phyloP scores from a whole-genome alignment of 35 echinoderm and acorn worm species.

The Hemicentrotus pulcherrimus region DNA sequence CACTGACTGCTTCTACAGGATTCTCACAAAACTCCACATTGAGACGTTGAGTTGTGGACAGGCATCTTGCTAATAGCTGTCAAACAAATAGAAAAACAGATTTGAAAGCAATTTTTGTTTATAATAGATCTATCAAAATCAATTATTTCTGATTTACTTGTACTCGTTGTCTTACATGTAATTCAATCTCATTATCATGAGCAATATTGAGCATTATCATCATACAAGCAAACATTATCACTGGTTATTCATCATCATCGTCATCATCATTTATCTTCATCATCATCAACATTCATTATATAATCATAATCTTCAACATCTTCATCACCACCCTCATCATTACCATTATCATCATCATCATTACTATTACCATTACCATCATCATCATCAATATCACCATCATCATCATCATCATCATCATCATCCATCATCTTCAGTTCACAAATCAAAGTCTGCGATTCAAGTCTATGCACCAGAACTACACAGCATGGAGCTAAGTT shows the following conservation, averaged over 20 bases:
- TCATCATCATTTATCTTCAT: no score
- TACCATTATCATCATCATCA: not conserved
- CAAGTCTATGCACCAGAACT: no score
- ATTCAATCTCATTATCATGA: no score
- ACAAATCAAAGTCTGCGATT: no score
- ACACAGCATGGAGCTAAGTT: no score
- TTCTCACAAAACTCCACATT: conserved; percentile 70
- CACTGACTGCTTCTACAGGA: conserved; percentile 68
- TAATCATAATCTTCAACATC: no score
- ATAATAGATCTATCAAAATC: not conserved
- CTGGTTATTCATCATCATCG: no score
- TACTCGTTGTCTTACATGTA: no score
- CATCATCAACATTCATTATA: no score
- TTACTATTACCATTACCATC: not conserved
- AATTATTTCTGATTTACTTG: not conserved
- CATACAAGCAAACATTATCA: no score
- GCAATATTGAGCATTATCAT: no score
- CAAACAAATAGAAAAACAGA: not conserved
- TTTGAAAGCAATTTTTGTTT: not conserved
- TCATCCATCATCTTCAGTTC: not conserved
- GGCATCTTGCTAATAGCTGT: conserved; percentile 27
- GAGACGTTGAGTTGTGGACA: conserved; percentile 60
- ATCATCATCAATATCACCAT: not conserved
- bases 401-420: not conserved
- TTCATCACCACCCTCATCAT: not conserved